Percentiles rank a stretch among this genome's conserved stretches.
These are phyloP conservation scores for Neodiprion lecontei DNA, from an alignment of 1,140 invertebrate genomes.

Conservation along the genomic window DNA sequence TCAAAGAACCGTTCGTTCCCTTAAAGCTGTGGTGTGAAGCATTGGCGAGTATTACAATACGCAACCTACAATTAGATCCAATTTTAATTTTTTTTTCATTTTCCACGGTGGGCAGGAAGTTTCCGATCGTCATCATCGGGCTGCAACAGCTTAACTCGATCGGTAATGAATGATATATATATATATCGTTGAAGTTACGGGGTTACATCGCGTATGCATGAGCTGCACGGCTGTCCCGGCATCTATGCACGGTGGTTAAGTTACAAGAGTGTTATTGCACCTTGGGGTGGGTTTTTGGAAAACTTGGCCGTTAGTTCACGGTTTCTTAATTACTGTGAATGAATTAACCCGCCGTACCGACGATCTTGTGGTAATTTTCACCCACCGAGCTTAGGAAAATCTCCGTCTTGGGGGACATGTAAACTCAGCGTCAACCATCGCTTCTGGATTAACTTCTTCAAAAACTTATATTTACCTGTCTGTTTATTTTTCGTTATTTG, in stretches of 20 bases:
- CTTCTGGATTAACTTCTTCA: background rate
- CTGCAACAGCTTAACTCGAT: too few species aligned
- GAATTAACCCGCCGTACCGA: slow-evolving; percentile 4
- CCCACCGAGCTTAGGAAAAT: background rate
- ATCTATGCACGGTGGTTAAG: background rate
- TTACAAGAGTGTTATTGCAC: background rate
- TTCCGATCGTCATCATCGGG: too few species aligned
- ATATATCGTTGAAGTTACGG: too few species aligned
- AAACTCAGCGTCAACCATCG: too few species aligned
- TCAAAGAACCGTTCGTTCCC: too few species aligned
- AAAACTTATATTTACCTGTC: background rate
- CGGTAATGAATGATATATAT: too few species aligned
- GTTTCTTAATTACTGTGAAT: background rate
- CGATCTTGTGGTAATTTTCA: background rate
- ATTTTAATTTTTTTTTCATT: too few species aligned
- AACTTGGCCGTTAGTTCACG: background rate
- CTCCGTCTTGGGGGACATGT: background rate
- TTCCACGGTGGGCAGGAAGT: too few species aligned
- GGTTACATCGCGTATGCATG: too few species aligned
- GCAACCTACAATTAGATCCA: too few species aligned
- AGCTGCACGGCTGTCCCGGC: background rate
- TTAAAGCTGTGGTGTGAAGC: too few species aligned
- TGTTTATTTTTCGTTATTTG: slow-evolving; percentile 1
- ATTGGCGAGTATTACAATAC: too few species aligned
- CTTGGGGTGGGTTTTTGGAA: background rate